Conservation (phyloP, 2,797 vertebrate species). For the Gymnoscopelus microlampas region DNA sequence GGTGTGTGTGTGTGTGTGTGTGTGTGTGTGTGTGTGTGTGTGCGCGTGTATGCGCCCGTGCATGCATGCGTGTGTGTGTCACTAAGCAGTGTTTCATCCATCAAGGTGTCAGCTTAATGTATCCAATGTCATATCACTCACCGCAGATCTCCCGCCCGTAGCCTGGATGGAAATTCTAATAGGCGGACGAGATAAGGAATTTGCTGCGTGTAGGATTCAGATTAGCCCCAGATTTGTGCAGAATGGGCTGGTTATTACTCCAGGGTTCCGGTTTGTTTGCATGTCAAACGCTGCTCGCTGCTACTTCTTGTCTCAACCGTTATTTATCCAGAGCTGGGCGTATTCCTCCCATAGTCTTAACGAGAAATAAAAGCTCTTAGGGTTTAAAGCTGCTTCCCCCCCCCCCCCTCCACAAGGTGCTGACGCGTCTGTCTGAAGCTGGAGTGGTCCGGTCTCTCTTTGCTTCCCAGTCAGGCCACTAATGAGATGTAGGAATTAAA, state of each 20-base stretch:
- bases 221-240: slow-evolving; percentile 34
- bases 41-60: background rate
- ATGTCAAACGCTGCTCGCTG: slow-evolving; percentile 35
- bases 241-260: slow-evolving; percentile 36
- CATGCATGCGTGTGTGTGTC: slow-evolving; percentile 19
- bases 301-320: slow-evolving; percentile 16
- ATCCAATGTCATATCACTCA: slow-evolving; percentile 56
- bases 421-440: background rate
- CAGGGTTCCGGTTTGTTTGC: slow-evolving; percentile 38
- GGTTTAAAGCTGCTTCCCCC: background rate
- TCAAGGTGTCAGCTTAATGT: slow-evolving; percentile 70
- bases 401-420: background rate
- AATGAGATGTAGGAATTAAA: slow-evolving; percentile 62
- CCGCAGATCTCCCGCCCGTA: slow-evolving; percentile 44
- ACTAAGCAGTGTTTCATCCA: slow-evolving; percentile 63
- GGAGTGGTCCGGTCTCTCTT: slow-evolving; percentile 18
- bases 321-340: slow-evolving; percentile 36
- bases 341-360: slow-evolving; percentile 28
- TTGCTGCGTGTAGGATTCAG: slow-evolving; percentile 37
- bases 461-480: slow-evolving; percentile 54
- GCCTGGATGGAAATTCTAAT: slow-evolving; percentile 53
- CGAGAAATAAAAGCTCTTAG: slow-evolving; percentile 25
- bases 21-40: too few species aligned
- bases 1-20: slow-evolving; percentile 2
- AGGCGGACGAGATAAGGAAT: slow-evolving; percentile 56